Base-by-base conservation (phyloP, 2,888 invertebrate species). In the Acleris emargana region DNA sequence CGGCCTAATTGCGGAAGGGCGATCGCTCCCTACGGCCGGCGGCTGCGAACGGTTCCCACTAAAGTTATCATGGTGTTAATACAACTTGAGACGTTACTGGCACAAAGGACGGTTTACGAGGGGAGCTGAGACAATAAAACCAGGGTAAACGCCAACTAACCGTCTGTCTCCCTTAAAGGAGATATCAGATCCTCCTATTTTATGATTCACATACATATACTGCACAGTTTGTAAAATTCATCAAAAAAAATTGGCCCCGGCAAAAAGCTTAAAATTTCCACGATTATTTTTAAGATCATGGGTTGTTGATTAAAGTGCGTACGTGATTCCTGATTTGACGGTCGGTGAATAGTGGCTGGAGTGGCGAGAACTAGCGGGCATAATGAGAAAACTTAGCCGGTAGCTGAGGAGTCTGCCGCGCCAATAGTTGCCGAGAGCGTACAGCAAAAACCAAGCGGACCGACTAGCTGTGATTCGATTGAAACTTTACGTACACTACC, bases 321-420 rank as follows among this genome's bases (percentile, higher is more conserved):
- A 77, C 82, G 80, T 78, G 83, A 70, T 70, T 62, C 69, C 70
- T 67, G 76, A 77, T 83, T 83, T 82, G 81, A 81, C 75, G 80
- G 66, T 52, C 18, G 76, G 76, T 82, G 80, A 81, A 79, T 82
- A 81, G 80, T 77, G 81, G 81, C 81, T 79, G 78, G 78, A 83
- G 83, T 79, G 80, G 78, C 77, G 81, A 79, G 79, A 78, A 82
- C 81, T 85, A 83, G 84, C 78, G 81, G 81, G 79, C 81, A 81
- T 91, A 90, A 91, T 91, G 91, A 91, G 89, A 89, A 90, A 91
- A 91, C 89, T 91, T 91, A 82, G 77, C 74, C 84, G 77, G 77
- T 60, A 45, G 60, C 75, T 74, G 75, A 78, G 78, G 77, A 80
- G 79, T 77, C 80, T 77, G 76, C 78, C 76, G 75, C 72, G 73